Conservation (phyloP, 2,888 invertebrate genomes). For the Hecatera dysodea region DNA sequence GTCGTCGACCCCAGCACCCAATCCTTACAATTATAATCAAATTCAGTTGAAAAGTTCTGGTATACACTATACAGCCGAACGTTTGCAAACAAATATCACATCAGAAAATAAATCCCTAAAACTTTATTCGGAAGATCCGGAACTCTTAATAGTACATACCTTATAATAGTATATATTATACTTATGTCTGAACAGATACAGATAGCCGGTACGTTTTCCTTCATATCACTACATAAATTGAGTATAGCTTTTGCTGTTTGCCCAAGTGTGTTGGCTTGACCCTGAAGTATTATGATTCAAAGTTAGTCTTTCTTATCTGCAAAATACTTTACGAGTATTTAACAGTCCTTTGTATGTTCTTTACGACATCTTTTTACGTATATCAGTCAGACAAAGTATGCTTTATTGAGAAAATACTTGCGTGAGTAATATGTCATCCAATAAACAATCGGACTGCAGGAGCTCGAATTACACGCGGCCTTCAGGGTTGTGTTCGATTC, state of each 20-base stretch:
- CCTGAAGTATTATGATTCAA: background rate
- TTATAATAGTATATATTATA: too few species aligned
- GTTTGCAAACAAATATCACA: too few species aligned
- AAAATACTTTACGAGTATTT: background rate
- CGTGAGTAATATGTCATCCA: too few species aligned
- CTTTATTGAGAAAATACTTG: background rate
- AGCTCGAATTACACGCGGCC: background rate
- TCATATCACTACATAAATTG: background rate
- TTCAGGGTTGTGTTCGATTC: background rate
- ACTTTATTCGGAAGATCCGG: background rate
- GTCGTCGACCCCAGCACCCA: conserved; percentile 34
- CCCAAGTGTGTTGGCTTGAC: background rate
- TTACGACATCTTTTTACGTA: background rate
- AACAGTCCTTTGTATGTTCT: background rate
- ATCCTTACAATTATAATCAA: conserved; percentile 6
- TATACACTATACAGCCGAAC: too few species aligned
- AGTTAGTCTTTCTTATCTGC: background rate
- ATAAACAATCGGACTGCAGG: too few species aligned
- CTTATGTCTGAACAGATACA: background rate
- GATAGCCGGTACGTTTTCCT: background rate
- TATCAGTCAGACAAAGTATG: background rate
- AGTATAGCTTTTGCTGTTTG: background rate
- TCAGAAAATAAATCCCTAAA: too few species aligned
- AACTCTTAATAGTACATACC: too few species aligned
- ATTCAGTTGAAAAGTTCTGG: too few species aligned